Percentiles rank a stretch among this genome's conserved stretches.
phyloP scores from a whole-genome alignment of 2,113 vertebrate genomes.

The Peromyscus californicus region DNA sequence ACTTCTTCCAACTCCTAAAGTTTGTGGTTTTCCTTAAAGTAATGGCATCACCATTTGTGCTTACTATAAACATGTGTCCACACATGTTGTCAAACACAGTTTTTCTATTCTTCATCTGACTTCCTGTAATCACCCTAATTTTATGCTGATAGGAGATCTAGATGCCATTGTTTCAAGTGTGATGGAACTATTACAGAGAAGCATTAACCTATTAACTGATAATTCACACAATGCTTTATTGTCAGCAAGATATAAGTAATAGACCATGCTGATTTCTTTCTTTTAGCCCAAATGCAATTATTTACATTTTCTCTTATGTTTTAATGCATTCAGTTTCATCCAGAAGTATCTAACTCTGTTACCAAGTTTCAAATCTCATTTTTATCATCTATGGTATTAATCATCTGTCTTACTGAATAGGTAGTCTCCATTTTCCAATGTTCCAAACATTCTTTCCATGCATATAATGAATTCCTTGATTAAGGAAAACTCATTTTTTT shows the following conservation, averaged over 20 bases:
- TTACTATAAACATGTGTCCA: not conserved
- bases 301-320: slow-evolving; percentile 37
- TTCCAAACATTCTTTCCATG: slow-evolving; percentile 29
- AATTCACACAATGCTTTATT: slow-evolving; percentile 26
- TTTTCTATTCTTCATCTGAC: slow-evolving; percentile 15
- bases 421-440: not conserved
- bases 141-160: not conserved
- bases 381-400: slow-evolving; percentile 46
- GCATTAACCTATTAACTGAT: slow-evolving; percentile 11
- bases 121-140: slow-evolving; percentile 33
- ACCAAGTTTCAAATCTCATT: slow-evolving; percentile 27
- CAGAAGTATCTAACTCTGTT: slow-evolving; percentile 36
- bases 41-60: not conserved
- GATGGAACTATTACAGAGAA: not conserved
- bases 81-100: slow-evolving; percentile 26
- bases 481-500: slow-evolving; percentile 34
- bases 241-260: slow-evolving; percentile 12
- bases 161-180: not conserved
- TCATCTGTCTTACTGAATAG: slow-evolving; percentile 23
- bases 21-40: slow-evolving; percentile 6
- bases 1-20: slow-evolving; percentile 12
- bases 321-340: slow-evolving; percentile 19
- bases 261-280: slow-evolving; percentile 20
- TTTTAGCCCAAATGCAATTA: slow-evolving; percentile 35
- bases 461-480: slow-evolving; percentile 18